Evolutionary conservation across 1,140 invertebrate species (phyloP).

Genomic region (Thaumetopoea pityocampa): DNA sequence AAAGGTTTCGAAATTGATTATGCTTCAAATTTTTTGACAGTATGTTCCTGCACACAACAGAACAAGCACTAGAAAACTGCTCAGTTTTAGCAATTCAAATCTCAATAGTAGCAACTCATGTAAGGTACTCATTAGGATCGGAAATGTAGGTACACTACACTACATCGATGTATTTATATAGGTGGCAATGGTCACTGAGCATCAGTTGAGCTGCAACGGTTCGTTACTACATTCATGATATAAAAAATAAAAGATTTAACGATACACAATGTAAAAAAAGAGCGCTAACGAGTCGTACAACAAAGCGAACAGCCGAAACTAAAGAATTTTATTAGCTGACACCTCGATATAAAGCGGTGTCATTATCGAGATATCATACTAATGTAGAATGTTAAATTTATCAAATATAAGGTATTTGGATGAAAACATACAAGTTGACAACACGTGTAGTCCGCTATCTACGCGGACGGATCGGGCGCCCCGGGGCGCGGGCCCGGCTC

Average conservation of each 20-base stretch:
- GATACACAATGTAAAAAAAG: slow-evolving; percentile 16
- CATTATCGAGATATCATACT: slow-evolving; percentile 53
- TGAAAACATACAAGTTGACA: slow-evolving; percentile 71
- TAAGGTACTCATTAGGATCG: too few species aligned
- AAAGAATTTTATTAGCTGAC: slow-evolving; percentile 44
- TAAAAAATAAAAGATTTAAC: slow-evolving; percentile 8
- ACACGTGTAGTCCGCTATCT: slow-evolving; percentile 69
- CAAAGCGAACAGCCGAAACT: slow-evolving; percentile 12
- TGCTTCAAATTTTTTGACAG: too few species aligned
- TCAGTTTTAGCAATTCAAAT: too few species aligned
- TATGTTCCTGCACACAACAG: too few species aligned
- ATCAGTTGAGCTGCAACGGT: too few species aligned
- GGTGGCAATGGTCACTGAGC: too few species aligned
- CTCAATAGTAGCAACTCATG: too few species aligned
- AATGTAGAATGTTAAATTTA: slow-evolving; percentile 57
- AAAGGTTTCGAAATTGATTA: too few species aligned
- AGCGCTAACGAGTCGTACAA: slow-evolving; percentile 19
- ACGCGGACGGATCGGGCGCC: slow-evolving; percentile 55
- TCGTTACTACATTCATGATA: too few species aligned
- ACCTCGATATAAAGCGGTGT: slow-evolving; percentile 46
- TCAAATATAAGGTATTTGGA: slow-evolving; percentile 61
- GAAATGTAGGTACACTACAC: too few species aligned
- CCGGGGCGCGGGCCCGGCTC: slow-evolving; percentile 41
- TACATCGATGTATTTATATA: too few species aligned
- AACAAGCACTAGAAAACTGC: too few species aligned